Evolutionary conservation across 2,888 invertebrate genomes (phyloP).

Genomic region (Epinotia demarniana): DNA sequence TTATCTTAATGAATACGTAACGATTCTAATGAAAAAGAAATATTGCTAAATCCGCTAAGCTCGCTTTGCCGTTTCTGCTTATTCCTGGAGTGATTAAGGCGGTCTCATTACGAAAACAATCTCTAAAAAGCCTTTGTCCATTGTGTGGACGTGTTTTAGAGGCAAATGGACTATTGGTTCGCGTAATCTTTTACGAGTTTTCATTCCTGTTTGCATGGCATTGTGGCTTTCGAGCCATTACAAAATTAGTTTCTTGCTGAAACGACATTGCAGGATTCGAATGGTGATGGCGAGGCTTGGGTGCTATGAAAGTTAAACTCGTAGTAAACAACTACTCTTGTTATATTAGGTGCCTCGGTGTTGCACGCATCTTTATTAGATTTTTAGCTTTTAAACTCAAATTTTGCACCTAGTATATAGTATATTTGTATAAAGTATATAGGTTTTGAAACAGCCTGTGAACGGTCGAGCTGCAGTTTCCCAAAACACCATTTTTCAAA

Average conservation of each 20-base stretch:
- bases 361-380: neutral
- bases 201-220: constrained; percentile 35
- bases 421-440: too few relatives aligned
- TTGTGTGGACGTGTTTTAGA: constrained; percentile 26
- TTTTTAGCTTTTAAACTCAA: neutral
- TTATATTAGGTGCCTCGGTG: neutral
- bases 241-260: constrained; percentile 24
- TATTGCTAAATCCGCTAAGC: neutral
- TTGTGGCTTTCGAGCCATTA: constrained; percentile 32
- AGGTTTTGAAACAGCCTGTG: too few relatives aligned
- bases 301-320: constrained; percentile 26
- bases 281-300: constrained; percentile 31
- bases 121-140: constrained; percentile 37
- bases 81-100: constrained; percentile 27
- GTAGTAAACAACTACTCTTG: neutral
- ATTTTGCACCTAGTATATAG: neutral
- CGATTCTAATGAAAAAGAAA: neutral
- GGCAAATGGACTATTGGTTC: constrained; percentile 25
- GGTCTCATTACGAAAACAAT: constrained; percentile 40
- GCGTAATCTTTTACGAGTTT: constrained; percentile 41
- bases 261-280: constrained; percentile 30
- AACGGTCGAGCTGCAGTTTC: too few relatives aligned
- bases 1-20: constrained; percentile 15
- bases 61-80: neutral
- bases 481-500: too few relatives aligned